A percentile compares a stretch with the other conserved stretches of the same genome.
Conservation (phyloP, 2,888 invertebrate genomes). For the Homarus gammarus region DNA sequence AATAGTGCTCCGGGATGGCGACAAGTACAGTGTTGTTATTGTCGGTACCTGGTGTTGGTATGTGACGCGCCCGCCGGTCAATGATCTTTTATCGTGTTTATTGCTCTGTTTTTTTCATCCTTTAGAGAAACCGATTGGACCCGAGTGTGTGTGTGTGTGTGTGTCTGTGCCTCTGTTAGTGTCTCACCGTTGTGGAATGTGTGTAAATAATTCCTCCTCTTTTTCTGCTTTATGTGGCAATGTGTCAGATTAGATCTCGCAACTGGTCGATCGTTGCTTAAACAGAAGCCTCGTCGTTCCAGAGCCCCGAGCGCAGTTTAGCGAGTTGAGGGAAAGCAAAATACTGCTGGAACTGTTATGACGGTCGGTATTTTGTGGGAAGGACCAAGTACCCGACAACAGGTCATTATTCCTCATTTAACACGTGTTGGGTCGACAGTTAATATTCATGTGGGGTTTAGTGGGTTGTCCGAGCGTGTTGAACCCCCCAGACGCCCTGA, state of each 20-base stretch:
- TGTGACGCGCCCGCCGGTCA: neutral
- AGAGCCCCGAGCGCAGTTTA: neutral
- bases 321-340: neutral
- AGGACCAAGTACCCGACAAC: neutral
- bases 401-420: neutral
- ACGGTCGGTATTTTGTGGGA: neutral
- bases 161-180: no score
- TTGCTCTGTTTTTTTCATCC: neutral
- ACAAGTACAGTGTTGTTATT: constrained; percentile 36
- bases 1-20: constrained; percentile 43
- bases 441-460: neutral
- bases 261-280: neutral
- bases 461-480: neutral
- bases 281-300: neutral
- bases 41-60: neutral
- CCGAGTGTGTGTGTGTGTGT: no score
- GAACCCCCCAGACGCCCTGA: neutral
- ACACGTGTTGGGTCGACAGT: neutral
- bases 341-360: neutral
- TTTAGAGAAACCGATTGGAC: no score
- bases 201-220: neutral
- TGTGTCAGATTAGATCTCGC: neutral
- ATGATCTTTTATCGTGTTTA: neutral
- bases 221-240: no score
- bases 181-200: no score